These are phyloP conservation scores for Onychomys leucogaster DNA, from an alignment of 2,797 vertebrate species.

Conservation along the genomic window DNA sequence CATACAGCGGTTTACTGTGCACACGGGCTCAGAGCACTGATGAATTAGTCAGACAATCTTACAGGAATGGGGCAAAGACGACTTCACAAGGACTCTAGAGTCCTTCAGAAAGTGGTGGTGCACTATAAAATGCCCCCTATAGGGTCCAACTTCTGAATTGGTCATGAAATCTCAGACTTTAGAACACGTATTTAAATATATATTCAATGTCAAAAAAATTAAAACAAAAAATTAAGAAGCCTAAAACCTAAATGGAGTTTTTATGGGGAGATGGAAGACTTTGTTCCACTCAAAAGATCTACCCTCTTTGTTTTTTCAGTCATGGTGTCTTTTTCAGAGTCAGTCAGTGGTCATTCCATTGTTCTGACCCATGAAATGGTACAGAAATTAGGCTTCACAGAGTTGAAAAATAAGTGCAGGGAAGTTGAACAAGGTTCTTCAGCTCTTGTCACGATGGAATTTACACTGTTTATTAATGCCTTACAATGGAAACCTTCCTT, in stretches of 20 bases:
- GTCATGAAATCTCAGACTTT: background rate
- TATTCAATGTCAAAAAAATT: constrained; percentile 12
- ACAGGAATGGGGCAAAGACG: background rate
- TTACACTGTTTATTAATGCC: background rate
- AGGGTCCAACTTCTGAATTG: background rate
- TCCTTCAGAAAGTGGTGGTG: background rate
- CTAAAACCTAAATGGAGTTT: background rate
- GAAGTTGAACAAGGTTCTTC: background rate
- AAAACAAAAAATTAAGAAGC: background rate
- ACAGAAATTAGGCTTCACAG: background rate
- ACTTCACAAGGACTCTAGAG: background rate
- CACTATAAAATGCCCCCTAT: background rate
- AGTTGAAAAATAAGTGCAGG: constrained; percentile 24
- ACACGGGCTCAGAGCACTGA: constrained; percentile 17
- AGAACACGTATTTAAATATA: background rate
- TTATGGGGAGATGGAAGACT: background rate
- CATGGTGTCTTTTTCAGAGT: background rate
- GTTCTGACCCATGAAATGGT: background rate
- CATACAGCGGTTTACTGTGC: constrained; percentile 24
- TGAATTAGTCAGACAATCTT: background rate
- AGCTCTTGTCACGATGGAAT: background rate
- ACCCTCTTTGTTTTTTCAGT: background rate
- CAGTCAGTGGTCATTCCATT: background rate
- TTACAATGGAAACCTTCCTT: background rate
- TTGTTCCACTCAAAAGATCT: background rate